Evolutionary conservation across 2,113 vertebrate species (phyloP).

Genomic region (Phalacrocorax carbo): DNA sequence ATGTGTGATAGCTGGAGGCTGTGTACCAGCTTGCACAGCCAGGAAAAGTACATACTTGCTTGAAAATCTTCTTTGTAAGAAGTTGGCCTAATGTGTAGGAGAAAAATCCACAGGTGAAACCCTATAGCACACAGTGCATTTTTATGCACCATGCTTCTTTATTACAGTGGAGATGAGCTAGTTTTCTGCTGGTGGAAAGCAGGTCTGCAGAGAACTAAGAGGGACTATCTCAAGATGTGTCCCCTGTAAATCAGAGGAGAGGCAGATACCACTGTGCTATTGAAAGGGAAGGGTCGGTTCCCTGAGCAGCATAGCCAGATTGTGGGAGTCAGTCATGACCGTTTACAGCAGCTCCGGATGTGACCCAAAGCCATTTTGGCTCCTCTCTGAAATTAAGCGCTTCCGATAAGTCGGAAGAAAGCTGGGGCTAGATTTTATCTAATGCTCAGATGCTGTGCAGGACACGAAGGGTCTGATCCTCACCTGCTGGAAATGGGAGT

Average conservation of each 20-base stretch:
- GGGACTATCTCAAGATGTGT: not conserved
- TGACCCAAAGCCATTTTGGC: constrained; percentile 1
- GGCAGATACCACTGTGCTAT: fast-evolving
- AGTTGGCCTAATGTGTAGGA: not conserved
- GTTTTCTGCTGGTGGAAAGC: not conserved
- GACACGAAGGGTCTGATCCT: constrained; percentile 3
- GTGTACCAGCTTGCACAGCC: not conserved
- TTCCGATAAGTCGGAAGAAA: not conserved
- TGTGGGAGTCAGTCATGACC: not conserved
- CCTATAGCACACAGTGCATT: not conserved
- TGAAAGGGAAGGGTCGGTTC: not conserved
- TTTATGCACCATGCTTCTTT: not conserved
- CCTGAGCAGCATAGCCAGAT: not conserved
- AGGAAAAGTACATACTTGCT: not conserved
- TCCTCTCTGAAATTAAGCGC: not conserved
- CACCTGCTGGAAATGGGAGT: constrained; percentile 14
- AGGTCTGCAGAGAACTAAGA: not conserved
- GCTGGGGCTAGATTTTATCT: constrained; percentile 2
- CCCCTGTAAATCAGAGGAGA: not conserved
- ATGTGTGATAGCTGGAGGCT: not conserved
- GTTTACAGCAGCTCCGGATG: not conserved
- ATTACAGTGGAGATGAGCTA: fast-evolving
- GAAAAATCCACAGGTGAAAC: not conserved
- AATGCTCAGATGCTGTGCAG: not conserved
- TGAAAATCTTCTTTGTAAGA: not conserved